Conservation (phyloP, 2,888 invertebrate species). For the Hoplodrina ambigua region DNA sequence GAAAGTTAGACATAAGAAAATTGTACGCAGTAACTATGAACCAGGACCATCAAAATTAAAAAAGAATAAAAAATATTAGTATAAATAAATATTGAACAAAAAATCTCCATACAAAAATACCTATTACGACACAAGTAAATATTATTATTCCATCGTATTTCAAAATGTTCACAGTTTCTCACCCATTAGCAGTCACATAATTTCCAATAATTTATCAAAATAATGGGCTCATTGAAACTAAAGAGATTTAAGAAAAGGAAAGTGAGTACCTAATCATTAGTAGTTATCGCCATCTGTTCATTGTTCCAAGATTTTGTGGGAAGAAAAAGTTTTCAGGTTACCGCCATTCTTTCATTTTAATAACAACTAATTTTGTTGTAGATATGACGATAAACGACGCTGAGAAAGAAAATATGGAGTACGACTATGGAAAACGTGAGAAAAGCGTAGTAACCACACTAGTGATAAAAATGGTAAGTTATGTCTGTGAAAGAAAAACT, state of each 20-base stretch:
- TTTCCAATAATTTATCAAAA: constrained; percentile 41
- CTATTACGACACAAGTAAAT: neutral
- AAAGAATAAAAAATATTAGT: too few relatives aligned
- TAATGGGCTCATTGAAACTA: constrained; percentile 36
- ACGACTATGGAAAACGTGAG: constrained; percentile 20
- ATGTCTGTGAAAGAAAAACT: constrained; percentile 6
- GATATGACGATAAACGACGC: constrained; percentile 45
- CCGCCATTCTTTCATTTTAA: constrained; percentile 49
- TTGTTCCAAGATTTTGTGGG: constrained; percentile 47
- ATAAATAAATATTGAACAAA: too few relatives aligned
- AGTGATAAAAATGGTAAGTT: constrained; percentile 16
- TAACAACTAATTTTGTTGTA: constrained; percentile 42
- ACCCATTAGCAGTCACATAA: neutral
- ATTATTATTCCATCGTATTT: neutral
- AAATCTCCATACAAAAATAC: too few relatives aligned
- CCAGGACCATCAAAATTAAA: too few relatives aligned
- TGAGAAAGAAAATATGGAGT: constrained; percentile 46
- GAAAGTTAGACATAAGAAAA: too few relatives aligned
- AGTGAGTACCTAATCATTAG: constrained; percentile 35
- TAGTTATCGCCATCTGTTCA: constrained; percentile 35
- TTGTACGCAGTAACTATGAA: too few relatives aligned
- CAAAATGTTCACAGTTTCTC: constrained; percentile 6
- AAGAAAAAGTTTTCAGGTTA: constrained; percentile 43
- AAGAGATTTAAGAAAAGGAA: constrained; percentile 44
- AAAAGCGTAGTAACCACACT: constrained; percentile 16